Evolutionary conservation across 1,140 invertebrate genomes (phyloP).

Genomic region (Caenorhabditis elegans): WBcel235 BX284602.5:6943001-6943500

Average conservation of each 20-base stretch:
- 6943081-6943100: no score
- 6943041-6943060: not conserved
- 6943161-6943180: not conserved
- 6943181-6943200: not conserved
- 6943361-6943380: no score
- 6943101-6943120: no score
- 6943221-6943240: not conserved
- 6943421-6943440: no score
- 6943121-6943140: slow-evolving; percentile 6
- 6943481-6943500: no score
- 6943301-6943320: not conserved
- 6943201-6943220: not conserved
- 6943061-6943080: no score
- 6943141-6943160: not conserved
- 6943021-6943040: not conserved
- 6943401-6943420: no score
- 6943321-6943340: not conserved
- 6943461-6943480: no score
- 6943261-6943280: not conserved
- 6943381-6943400: no score
- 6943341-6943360: not conserved
- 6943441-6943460: no score
- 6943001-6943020: no score
- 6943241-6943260: no score
- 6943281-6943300: not conserved